These are phyloP conservation scores for Helicolenus hilgendorfi DNA, from an alignment of 2,797 vertebrate species.

Conservation along the genomic window DNA sequence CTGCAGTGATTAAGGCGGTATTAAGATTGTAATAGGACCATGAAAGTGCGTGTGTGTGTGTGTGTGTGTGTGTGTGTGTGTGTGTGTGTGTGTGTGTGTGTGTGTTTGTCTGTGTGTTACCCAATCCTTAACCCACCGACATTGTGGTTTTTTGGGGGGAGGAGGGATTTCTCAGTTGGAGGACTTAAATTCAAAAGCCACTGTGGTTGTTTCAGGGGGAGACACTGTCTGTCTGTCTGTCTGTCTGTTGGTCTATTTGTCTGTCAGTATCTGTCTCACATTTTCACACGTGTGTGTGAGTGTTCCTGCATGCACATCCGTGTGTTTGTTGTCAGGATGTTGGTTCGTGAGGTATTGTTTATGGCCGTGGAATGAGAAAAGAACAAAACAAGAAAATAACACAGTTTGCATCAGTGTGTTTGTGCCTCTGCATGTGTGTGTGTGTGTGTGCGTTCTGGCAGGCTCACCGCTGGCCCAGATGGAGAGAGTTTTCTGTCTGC, in stretches of 20 bases:
- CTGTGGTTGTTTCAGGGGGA: slow-evolving; percentile 61
- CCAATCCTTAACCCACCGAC: slow-evolving; percentile 56
- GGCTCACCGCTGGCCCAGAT: slow-evolving; percentile 76
- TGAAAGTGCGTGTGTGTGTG: slow-evolving; percentile 24
- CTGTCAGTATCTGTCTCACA: slow-evolving; percentile 7
- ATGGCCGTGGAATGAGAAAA: slow-evolving; percentile 62
- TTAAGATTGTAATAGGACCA: slow-evolving; percentile 60
- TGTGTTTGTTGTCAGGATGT: slow-evolving; percentile 44
- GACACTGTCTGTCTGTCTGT: slow-evolving; percentile 47
- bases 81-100: slow-evolving; percentile 8
- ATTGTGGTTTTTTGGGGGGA: slow-evolving; percentile 32
- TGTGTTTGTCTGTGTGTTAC: slow-evolving; percentile 49
- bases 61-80: slow-evolving; percentile 16
- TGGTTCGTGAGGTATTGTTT: slow-evolving; percentile 66
- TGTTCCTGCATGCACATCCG: not conserved
- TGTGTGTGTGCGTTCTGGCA: slow-evolving; percentile 50
- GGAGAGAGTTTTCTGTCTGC: slow-evolving; percentile 80
- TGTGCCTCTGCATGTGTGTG: slow-evolving; percentile 37
- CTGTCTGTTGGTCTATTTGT: not conserved
- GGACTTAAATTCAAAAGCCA: slow-evolving; percentile 52
- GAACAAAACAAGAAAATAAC: slow-evolving; percentile 81
- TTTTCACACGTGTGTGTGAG: not conserved
- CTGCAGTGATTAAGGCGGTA: slow-evolving; percentile 53
- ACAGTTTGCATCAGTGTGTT: slow-evolving; percentile 52
- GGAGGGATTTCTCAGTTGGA: slow-evolving; percentile 36